Conservation (phyloP, 2,113 vertebrate genomes). For the Lanius ludovicianus region DNA sequence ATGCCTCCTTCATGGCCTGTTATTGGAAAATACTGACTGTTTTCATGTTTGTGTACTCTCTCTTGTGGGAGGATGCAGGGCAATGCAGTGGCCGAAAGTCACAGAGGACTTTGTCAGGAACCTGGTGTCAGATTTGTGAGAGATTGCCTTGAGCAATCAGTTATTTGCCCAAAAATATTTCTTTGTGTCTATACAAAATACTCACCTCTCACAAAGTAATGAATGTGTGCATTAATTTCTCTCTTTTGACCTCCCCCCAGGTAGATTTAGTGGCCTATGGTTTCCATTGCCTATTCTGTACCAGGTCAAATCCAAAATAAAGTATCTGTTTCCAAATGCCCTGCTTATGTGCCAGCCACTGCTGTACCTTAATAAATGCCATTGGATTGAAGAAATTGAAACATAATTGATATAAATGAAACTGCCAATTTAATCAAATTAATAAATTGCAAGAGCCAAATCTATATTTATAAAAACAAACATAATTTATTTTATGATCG, state of each 20-base stretch:
- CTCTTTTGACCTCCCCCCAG: not conserved
- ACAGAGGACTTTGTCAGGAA: not conserved
- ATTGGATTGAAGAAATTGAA: not conserved
- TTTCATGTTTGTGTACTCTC: rapidly evolving
- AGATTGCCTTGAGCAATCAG: not conserved
- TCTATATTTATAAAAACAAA: no score
- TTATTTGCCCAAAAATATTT: not conserved
- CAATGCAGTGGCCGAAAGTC: not conserved
- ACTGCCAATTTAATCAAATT: no score
- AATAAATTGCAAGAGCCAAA: no score
- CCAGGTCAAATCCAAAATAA: not conserved
- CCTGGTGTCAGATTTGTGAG: not conserved
- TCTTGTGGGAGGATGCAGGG: not conserved
- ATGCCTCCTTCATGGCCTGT: not conserved
- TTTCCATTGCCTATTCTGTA: not conserved
- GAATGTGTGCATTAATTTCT: not conserved
- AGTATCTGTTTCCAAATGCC: not conserved
- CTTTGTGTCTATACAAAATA: not conserved
- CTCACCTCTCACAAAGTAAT: not conserved
- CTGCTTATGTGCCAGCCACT: not conserved
- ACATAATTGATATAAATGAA: not conserved
- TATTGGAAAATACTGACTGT: not conserved
- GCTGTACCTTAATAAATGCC: not conserved
- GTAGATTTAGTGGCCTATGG: not conserved
- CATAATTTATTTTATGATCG: no score